Conservation (phyloP, 2,888 invertebrate species). For the Tenthredo distinguenda region DNA sequence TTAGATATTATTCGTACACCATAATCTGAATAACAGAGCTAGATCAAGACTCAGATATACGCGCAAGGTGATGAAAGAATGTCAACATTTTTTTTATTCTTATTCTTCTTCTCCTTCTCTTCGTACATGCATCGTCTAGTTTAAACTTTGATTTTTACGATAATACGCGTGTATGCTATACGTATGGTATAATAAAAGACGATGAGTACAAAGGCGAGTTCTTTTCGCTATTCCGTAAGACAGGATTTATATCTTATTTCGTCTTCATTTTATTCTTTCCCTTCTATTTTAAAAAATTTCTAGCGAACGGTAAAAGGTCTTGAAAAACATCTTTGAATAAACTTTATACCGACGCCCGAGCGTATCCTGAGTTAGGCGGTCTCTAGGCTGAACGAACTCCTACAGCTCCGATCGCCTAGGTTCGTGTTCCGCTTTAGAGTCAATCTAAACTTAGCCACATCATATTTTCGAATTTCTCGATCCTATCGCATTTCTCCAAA, state of each 20-base stretch:
- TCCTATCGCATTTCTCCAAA: constrained; percentile 37
- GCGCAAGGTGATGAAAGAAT: constrained; percentile 7
- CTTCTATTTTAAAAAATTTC: background rate
- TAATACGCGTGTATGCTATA: background rate
- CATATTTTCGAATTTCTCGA: constrained; percentile 49
- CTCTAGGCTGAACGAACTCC: background rate
- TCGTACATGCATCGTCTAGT: background rate
- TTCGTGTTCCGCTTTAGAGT: constrained; percentile 45
- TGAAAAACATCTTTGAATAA: constrained; percentile 29
- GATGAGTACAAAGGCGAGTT: background rate
- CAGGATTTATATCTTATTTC: background rate
- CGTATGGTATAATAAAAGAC: background rate
- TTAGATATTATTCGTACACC: background rate
- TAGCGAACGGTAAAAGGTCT: constrained; percentile 23
- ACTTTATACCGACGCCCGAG: constrained; percentile 25
- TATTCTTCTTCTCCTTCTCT: background rate
- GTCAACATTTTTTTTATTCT: background rate
- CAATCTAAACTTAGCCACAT: constrained; percentile 47
- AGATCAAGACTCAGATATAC: constrained; percentile 7
- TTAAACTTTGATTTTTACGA: constrained; percentile 1
- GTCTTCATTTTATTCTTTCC: background rate
- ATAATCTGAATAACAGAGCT: constrained; percentile 5
- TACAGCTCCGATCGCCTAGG: constrained; percentile 16
- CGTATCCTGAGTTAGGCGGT: constrained; percentile 34
- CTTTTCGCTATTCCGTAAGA: background rate